These are phyloP conservation scores for Poeciliopsis gracilis DNA, from an alignment of 2,797 vertebrate genomes.

Conservation along the genomic window DNA sequence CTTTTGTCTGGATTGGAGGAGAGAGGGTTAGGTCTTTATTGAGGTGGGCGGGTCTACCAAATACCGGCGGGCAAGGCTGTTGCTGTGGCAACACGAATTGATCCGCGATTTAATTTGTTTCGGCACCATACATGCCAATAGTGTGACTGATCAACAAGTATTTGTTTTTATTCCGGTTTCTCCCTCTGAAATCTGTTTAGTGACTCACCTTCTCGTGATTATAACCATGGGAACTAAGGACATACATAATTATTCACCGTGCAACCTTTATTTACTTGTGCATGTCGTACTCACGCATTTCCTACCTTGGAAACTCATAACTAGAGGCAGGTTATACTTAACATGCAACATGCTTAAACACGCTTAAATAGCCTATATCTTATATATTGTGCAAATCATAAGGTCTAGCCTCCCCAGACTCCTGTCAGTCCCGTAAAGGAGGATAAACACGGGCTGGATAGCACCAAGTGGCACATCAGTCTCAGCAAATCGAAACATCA, in stretches of 20 bases:
- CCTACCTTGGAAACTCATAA: neutral
- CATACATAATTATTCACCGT: neutral
- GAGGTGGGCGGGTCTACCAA: constrained; percentile 65
- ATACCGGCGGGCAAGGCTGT: constrained; percentile 21
- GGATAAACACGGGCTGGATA: neutral
- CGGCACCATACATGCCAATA: neutral
- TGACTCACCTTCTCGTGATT: neutral
- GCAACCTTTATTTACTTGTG: neutral
- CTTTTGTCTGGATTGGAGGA: constrained; percentile 76
- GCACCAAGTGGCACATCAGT: neutral
- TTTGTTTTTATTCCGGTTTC: neutral
- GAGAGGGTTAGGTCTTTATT: constrained; percentile 64
- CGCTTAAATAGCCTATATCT: neutral
- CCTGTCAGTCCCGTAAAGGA: neutral
- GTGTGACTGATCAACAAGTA: neutral
- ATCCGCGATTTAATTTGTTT: neutral
- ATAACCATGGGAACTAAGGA: neutral
- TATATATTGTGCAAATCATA: neutral
- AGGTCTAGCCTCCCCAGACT: neutral
- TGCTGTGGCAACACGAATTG: constrained; percentile 12
- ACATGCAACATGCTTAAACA: neutral
- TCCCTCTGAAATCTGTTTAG: neutral
- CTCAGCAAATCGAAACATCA: neutral
- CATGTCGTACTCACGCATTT: neutral
- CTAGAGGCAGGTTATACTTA: neutral